A percentile compares a stretch with the other conserved stretches of the same genome.
These are phyloP conservation scores for Ammodytes dubius DNA, from an alignment of 2,113 vertebrate species.

Conservation along the genomic window DNA sequence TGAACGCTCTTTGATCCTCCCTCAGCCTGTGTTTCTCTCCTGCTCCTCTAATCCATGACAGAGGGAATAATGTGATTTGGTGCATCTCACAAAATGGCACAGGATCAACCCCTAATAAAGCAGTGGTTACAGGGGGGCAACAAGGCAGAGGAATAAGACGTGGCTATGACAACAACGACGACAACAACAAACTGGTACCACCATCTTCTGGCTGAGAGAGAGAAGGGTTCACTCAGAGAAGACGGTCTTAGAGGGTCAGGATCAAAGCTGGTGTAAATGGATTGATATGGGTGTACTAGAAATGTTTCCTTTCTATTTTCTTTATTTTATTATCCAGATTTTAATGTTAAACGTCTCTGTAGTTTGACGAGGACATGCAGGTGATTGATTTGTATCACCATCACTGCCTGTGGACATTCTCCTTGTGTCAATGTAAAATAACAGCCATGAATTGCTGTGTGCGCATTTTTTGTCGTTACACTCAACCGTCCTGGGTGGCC, in stretches of 20 bases:
- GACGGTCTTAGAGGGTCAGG: conserved; percentile 20
- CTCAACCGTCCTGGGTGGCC: conserved; percentile 61
- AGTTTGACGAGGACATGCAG: not conserved
- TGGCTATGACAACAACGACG: conserved; percentile 69
- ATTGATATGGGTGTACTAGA: not conserved
- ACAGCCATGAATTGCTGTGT: not conserved
- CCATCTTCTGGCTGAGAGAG: conserved; percentile 85
- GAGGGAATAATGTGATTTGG: conserved; percentile 86
- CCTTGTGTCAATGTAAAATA: not conserved
- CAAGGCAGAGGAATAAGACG: conserved; percentile 54
- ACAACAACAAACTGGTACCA: conserved; percentile 76
- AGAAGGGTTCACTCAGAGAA: conserved; percentile 76
- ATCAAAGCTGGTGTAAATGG: conserved; percentile 37
- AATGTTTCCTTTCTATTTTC: not conserved
- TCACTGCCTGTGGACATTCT: not conserved
- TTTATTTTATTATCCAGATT: not conserved
- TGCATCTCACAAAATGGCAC: conserved; percentile 85
- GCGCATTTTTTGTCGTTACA: conserved; percentile 32
- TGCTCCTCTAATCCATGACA: conserved; percentile 85
- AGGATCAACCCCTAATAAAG: conserved; percentile 86
- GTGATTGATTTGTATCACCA: not conserved
- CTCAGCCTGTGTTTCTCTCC: conserved; percentile 81
- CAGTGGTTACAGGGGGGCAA: conserved; percentile 59
- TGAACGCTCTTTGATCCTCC: conserved; percentile 83
- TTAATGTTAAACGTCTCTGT: not conserved